Evolutionary conservation across 2,797 vertebrate species (phyloP).

Genomic region (Spea hammondii): DNA sequence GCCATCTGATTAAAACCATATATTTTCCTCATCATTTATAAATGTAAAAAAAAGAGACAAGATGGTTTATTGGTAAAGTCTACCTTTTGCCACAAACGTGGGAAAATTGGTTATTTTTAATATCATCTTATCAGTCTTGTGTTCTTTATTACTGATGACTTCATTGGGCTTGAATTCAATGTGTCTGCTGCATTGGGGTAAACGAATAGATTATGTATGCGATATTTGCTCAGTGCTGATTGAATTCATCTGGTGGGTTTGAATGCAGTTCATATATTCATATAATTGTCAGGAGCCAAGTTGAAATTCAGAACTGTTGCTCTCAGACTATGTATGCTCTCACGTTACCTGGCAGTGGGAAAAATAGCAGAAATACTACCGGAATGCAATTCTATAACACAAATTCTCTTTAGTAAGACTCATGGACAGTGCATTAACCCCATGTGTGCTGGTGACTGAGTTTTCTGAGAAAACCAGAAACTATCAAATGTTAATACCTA

Average conservation of each 20-base stretch:
- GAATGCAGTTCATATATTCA: slow-evolving; percentile 67
- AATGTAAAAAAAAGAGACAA: slow-evolving; percentile 68
- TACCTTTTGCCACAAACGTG: slow-evolving; percentile 61
- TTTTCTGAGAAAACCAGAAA: not conserved
- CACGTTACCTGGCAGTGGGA: slow-evolving; percentile 51
- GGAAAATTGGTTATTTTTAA: slow-evolving; percentile 67
- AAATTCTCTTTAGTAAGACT: slow-evolving; percentile 16
- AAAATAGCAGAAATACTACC: slow-evolving; percentile 32
- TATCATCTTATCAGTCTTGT: slow-evolving; percentile 68
- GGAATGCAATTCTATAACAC: slow-evolving; percentile 28
- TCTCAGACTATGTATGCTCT: slow-evolving; percentile 55
- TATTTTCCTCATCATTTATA: slow-evolving; percentile 64
- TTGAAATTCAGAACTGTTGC: slow-evolving; percentile 69
- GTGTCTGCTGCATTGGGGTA: slow-evolving; percentile 73
- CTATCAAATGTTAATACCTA: not conserved
- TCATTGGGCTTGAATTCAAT: slow-evolving; percentile 75
- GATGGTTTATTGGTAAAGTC: slow-evolving; percentile 66
- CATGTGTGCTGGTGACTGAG: not conserved
- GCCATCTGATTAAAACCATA: slow-evolving; percentile 71
- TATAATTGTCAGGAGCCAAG: slow-evolving; percentile 67
- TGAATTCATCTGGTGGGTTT: slow-evolving; percentile 76
- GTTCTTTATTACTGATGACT: slow-evolving; percentile 73
- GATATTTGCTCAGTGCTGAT: slow-evolving; percentile 73
- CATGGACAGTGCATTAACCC: slow-evolving; percentile 47
- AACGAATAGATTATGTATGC: slow-evolving; percentile 81